Base-by-base conservation (phyloP, 2,888 invertebrate species). In the Flexamia atlantica region DNA sequence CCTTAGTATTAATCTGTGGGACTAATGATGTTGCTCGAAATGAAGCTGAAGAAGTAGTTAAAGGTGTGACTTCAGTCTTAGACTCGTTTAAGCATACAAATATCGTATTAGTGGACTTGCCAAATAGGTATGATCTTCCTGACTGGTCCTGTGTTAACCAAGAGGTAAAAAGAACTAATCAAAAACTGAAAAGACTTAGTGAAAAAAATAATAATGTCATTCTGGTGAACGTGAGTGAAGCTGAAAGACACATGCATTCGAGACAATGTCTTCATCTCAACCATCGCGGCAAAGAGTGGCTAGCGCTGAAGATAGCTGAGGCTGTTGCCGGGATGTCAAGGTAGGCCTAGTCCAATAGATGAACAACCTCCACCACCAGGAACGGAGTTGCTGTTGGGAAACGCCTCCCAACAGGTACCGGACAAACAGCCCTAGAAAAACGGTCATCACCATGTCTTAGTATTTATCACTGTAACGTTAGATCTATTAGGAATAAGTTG, bases 291-390 rank as follows among this genome's bases (percentile, higher is more conserved):
- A 72, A 72, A 14, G 0, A 32, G 68, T 7, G 30, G 68, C 7
- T 32, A 68, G 3, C 30, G 10, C n/a, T 9, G 9, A 42, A n/a
- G 72, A 36, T 36, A 40, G 20, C 32, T 42, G 42, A 36, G 20
- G 42, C 32, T 20, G 36, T 42, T 32, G 72, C 23, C 2, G 32
- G 1, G n/a, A n/a, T 7, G 32, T 9, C 28, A 4, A 25, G 20
- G 70, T 4, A 5, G 46, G 7, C 46, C 46, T 17, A 4, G 46
- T 32, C 7, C 5, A 70, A n/a, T 10, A 32, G 30, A 32, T 32
- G 70, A 70, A 14, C 30, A 14, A 70, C 70, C 70, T 70, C 32
- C 70, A 5, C 68, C 70, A 70, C 70, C 70, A n/a, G 70, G 70
- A 30, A 70, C 70, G 3, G 30, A n/a, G 70, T 32, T n/a, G 30